A percentile compares a stretch with the other conserved stretches of the same genome.
These are phyloP conservation scores for Cheilosia soror DNA, from an alignment of 2,888 invertebrate species.

Conservation along the genomic window DNA sequence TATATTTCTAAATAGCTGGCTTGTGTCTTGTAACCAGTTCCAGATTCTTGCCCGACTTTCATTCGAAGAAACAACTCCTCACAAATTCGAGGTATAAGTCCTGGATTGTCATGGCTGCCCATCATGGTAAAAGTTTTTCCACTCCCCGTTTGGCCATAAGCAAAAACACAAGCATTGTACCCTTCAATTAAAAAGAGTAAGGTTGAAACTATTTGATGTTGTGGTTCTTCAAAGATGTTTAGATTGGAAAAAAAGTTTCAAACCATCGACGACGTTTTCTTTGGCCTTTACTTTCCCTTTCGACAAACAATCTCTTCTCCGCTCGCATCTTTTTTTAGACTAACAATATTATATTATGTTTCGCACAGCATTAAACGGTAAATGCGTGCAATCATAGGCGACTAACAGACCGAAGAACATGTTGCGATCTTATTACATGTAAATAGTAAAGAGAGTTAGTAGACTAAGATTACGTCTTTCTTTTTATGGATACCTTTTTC, in stretches of 20 bases:
- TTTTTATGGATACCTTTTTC: background rate
- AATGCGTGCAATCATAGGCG: conserved; percentile 33
- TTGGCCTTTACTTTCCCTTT: conserved; percentile 58
- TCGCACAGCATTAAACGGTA: conserved; percentile 29
- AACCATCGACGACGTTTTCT: conserved; percentile 7
- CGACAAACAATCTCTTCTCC: conserved; percentile 26
- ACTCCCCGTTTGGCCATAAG: conserved; percentile 96
- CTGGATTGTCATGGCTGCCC: conserved; percentile 91
- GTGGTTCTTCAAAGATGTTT: background rate
- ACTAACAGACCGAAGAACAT: conserved; percentile 61
- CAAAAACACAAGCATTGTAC: conserved; percentile 96
- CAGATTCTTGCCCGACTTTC: conserved; percentile 91
- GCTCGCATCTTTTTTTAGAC: background rate
- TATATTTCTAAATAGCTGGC: conserved; percentile 95
- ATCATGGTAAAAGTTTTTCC: conserved; percentile 97
- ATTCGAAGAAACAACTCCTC: conserved; percentile 92
- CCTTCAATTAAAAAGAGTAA: conserved; percentile 76
- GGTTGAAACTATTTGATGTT: background rate
- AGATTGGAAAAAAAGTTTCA: conserved; percentile 25
- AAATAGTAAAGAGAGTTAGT: conserved; percentile 13
- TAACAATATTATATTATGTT: conserved; percentile 20
- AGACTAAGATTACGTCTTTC: conserved; percentile 5
- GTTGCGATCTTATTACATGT: conserved; percentile 47
- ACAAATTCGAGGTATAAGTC: conserved; percentile 94
- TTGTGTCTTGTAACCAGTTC: conserved; percentile 93